These are phyloP conservation scores for Chitala chitala DNA, from an alignment of 2,113 vertebrate species.

Conservation along the genomic window DNA sequence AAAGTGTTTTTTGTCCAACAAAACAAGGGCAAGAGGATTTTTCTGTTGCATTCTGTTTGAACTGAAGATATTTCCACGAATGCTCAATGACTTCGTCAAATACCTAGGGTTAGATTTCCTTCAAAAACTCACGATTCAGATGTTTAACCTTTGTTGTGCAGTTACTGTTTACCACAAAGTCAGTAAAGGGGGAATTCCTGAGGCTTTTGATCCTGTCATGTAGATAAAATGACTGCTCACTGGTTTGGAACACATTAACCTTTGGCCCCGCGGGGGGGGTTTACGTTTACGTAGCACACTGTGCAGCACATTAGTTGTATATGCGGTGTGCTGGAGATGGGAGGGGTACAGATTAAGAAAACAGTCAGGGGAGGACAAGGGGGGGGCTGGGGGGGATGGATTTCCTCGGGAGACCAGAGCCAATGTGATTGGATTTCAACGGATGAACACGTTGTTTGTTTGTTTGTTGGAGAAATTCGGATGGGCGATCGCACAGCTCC, in stretches of 20 bases:
- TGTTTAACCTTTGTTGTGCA: background rate
- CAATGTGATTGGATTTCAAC: slow-evolving; percentile 44
- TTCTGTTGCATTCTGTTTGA: background rate
- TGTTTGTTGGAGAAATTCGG: slow-evolving; percentile 32
- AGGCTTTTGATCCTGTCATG: slow-evolving; percentile 47
- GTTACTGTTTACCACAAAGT: slow-evolving; percentile 33
- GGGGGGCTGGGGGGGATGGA: slow-evolving; percentile 25
- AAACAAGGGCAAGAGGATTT: background rate
- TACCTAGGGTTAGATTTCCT: background rate
- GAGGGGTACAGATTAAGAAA: slow-evolving; percentile 8
- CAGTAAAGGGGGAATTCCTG: slow-evolving; percentile 26
- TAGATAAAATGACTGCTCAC: slow-evolving; percentile 44
- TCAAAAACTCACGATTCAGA: slow-evolving; percentile 8
- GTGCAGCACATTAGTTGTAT: slow-evolving; percentile 42
- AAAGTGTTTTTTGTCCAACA: background rate
- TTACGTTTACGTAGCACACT: slow-evolving; percentile 45
- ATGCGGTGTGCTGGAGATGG: slow-evolving; percentile 16
- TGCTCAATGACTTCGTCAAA: background rate
- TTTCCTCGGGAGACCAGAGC: slow-evolving; percentile 41
- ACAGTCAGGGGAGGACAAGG: background rate
- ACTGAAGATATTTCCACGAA: background rate
- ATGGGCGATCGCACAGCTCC: slow-evolving; percentile 32
- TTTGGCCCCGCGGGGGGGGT: slow-evolving; percentile 48
- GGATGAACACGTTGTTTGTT: slow-evolving; percentile 36
- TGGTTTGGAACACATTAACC: slow-evolving; percentile 47